Conservation (phyloP, 2,888 invertebrate species). For the Megalurothrips usitatus region DNA sequence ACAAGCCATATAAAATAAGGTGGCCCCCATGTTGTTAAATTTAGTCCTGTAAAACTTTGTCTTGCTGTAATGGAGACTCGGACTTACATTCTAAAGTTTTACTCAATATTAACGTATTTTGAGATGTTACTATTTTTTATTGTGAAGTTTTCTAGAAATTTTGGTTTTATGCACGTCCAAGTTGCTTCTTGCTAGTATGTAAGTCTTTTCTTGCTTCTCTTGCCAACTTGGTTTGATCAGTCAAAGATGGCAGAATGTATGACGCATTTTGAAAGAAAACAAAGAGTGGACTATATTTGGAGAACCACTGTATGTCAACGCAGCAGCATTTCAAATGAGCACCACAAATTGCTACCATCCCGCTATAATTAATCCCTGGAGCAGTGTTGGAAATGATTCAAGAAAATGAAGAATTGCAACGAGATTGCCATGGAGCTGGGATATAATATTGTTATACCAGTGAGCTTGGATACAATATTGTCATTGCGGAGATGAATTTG, state of each 20-base stretch:
- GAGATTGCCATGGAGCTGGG: background rate
- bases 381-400: background rate
- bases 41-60: background rate
- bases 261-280: background rate
- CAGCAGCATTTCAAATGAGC: too few species aligned
- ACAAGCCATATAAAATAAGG: background rate
- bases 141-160: background rate
- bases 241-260: too few species aligned
- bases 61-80: too few species aligned
- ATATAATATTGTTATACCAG: background rate
- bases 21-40: background rate
- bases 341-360: background rate
- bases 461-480: background rate
- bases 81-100: background rate
- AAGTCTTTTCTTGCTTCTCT: background rate
- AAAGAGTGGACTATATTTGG: background rate
- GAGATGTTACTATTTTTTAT: background rate
- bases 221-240: too few species aligned
- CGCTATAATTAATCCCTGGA: background rate
- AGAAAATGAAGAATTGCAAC: background rate
- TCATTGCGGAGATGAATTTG: too few species aligned
- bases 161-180: background rate
- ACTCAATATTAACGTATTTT: too few species aligned
- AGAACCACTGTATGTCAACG: too few species aligned
- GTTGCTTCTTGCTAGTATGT: too few species aligned